Percentiles rank a stretch among this genome's conserved stretches.
Conservation (phyloP, 2,113 vertebrate species). For the western clawed frog (Xenopus tropicalis) region UCB_Xtro_10.0 CM004447.2:27675001-27675500, state of each 20-base stretch:
- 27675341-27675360: no score
- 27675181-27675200: background rate
- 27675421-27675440: no score
- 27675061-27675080: background rate
- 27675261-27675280: background rate
- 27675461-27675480: no score
- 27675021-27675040: background rate
- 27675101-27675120: background rate
- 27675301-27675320: no score
- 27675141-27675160: background rate
- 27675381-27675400: no score
- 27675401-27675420: no score
- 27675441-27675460: no score
- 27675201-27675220: background rate
- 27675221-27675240: background rate
- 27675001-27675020: background rate
- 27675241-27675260: slow-evolving; percentile 1
- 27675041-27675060: slow-evolving; percentile 9
- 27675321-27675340: background rate
- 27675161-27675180: background rate
- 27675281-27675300: no score
- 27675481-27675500: no score
- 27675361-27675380: no score
- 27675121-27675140: background rate
- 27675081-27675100: background rate